Percentiles rank a stretch among this genome's conserved stretches.
These are phyloP conservation scores for Hyles euphorbiae DNA, from an alignment of 1,140 invertebrate species.

Conservation along the genomic window DNA sequence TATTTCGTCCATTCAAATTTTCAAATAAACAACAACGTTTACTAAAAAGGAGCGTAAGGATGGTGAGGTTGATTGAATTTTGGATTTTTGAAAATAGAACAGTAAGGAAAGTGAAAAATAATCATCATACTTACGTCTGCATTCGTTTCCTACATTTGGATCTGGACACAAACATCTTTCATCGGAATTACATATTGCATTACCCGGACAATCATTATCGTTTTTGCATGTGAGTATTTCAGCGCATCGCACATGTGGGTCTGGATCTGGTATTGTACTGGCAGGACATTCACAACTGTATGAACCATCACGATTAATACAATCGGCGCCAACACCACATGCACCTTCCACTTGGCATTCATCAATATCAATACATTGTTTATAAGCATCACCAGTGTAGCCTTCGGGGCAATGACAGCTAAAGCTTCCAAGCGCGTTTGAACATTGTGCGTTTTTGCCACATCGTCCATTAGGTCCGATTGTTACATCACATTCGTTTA, in stretches of 20 bases:
- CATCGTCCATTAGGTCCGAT: constrained; percentile 88
- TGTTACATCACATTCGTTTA: constrained; percentile 92
- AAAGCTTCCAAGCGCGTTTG: constrained; percentile 86
- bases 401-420: constrained; percentile 87
- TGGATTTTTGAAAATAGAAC: too few relatives aligned
- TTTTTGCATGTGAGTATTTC: constrained; percentile 85
- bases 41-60: too few relatives aligned
- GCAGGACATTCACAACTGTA: constrained; percentile 89
- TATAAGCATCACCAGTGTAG: constrained; percentile 86
- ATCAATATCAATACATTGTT: constrained; percentile 88
- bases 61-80: too few relatives aligned
- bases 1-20: constrained; percentile 4
- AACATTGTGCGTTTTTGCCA: constrained; percentile 89
- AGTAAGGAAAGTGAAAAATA: constrained; percentile 13
- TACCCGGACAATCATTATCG: constrained; percentile 90
- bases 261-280: constrained; percentile 87
- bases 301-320: constrained; percentile 85
- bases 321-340: constrained; percentile 88
- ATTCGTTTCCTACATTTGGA: constrained; percentile 93
- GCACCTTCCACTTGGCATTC: constrained; percentile 81
- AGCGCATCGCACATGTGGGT: constrained; percentile 85
- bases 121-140: constrained; percentile 83
- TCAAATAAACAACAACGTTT: background rate
- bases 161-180: constrained; percentile 91
- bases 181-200: constrained; percentile 87